These are phyloP conservation scores for Rhinolophus sinicus DNA, from an alignment of 2,113 vertebrate genomes.

Conservation along the genomic window DNA sequence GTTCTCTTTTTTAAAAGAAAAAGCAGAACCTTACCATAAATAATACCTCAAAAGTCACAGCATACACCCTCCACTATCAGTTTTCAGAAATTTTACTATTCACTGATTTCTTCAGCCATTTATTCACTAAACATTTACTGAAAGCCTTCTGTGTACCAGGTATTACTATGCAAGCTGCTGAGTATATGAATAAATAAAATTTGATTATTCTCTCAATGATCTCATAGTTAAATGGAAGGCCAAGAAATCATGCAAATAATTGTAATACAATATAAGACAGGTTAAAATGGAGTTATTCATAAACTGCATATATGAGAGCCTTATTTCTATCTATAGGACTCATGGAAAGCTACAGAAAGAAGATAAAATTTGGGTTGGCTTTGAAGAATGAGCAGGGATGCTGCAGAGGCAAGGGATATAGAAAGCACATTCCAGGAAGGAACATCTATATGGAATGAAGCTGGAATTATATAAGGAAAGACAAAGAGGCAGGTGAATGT, in stretches of 20 bases:
- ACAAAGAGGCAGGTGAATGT: background rate
- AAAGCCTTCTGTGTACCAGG: background rate
- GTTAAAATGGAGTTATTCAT: background rate
- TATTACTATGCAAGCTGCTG: background rate
- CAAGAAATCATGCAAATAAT: conserved; percentile 40
- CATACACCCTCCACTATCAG: background rate
- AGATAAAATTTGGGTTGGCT: background rate
- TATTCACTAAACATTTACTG: background rate
- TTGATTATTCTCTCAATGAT: background rate
- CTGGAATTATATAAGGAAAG: background rate
- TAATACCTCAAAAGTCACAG: background rate
- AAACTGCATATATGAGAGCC: background rate
- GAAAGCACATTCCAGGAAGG: background rate
- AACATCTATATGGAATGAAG: background rate
- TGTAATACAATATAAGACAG: background rate
- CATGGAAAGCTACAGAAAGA: background rate
- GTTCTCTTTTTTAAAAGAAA: background rate
- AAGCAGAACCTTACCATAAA: background rate
- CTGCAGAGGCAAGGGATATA: background rate
- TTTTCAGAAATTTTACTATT: conserved; percentile 35
- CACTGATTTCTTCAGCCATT: background rate
- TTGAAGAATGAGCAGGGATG: background rate
- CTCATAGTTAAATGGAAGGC: background rate
- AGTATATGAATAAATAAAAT: background rate
- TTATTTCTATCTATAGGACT: background rate